Percentiles rank a stretch among this genome's conserved stretches.
phyloP scores from a whole-genome alignment of 2,888 invertebrate species.

The Drosophila birchii region DNA sequence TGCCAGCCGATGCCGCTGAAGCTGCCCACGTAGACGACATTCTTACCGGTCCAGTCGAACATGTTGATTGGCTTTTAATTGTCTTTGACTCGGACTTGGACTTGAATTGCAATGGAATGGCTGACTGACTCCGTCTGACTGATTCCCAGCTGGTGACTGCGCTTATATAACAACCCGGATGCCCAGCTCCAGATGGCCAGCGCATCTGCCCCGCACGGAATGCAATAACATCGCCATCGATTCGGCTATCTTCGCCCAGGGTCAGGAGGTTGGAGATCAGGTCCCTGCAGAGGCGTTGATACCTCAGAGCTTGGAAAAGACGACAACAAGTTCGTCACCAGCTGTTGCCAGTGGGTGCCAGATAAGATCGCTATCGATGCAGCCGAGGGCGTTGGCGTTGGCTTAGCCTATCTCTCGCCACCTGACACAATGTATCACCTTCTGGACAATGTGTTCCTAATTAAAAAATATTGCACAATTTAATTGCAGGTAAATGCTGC shows the following conservation, averaged over 20 bases:
- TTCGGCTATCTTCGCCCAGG: conserved; percentile 11
- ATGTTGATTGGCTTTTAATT: conserved; percentile 49
- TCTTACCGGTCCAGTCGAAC: conserved; percentile 81
- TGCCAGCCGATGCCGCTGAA: conserved; percentile 81
- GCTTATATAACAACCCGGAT: conserved; percentile 22
- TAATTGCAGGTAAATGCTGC: conserved; percentile 10
- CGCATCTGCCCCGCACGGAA: conserved; percentile 11
- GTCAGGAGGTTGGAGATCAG: conserved; percentile 25
- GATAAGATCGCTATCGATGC: conserved; percentile 33
- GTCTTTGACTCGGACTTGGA: neutral
- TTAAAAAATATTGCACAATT: conserved; percentile 10
- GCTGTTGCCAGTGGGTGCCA: conserved; percentile 32
- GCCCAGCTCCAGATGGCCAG: conserved; percentile 21
- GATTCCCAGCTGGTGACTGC: neutral
- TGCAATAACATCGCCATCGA: conserved; percentile 30
- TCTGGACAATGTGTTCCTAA: neutral
- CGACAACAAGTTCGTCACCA: conserved; percentile 30
- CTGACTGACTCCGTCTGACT: conserved; percentile 28
- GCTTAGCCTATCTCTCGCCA: neutral
- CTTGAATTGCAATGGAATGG: conserved; percentile 2
- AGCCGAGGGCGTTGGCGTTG: conserved; percentile 38
- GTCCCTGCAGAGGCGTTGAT: conserved; percentile 34
- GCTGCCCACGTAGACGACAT: conserved; percentile 81
- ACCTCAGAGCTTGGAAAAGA: conserved; percentile 20
- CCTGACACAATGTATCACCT: conserved; percentile 16